Percentiles rank a stretch among this genome's conserved stretches.
Conservation (phyloP, 2,888 invertebrate species). For the Mythimna lalbum region DNA sequence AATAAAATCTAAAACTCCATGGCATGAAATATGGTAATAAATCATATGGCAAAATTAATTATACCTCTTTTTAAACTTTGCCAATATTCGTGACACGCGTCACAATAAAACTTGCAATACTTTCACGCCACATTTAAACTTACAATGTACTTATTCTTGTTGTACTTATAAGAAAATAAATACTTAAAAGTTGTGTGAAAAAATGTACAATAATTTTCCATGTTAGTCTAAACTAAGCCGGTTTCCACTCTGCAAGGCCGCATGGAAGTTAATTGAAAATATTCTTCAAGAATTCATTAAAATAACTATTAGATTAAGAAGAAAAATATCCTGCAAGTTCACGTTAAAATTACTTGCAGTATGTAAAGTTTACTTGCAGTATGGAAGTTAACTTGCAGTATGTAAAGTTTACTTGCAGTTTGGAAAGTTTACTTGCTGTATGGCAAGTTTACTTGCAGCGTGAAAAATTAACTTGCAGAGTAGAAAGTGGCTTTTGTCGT, state of each 20-base stretch:
- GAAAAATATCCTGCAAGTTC: not conserved
- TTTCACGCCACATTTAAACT: slow-evolving; percentile 14
- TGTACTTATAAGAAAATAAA: slow-evolving; percentile 10
- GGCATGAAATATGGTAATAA: not conserved
- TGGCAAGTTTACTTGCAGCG: not conserved
- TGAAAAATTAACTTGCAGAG: slow-evolving; percentile 5
- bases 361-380: not conserved
- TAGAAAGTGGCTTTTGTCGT: slow-evolving; percentile 45
- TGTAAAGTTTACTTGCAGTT: slow-evolving; percentile 4
- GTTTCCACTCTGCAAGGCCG: slow-evolving; percentile 18
- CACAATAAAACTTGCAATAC: not conserved
- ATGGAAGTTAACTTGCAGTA: not conserved
- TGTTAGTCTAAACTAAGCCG: not conserved
- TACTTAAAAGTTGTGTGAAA: slow-evolving; percentile 1
- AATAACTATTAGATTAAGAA: not conserved
- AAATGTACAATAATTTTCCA: slow-evolving; percentile 21
- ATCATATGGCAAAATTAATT: not conserved
- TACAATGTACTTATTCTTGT: slow-evolving; percentile 18
- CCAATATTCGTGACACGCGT: not conserved
- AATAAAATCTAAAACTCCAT: slow-evolving; percentile 19
- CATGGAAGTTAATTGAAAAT: not conserved
- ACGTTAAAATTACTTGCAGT: not conserved
- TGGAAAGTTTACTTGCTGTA: slow-evolving; percentile 5
- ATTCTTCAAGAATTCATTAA: not conserved
- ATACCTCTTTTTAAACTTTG: not conserved